Evolutionary conservation across 2,888 invertebrate species (phyloP), one percentile per base, ranked within the genome.

Genomic region (Phania funesta): DNA sequence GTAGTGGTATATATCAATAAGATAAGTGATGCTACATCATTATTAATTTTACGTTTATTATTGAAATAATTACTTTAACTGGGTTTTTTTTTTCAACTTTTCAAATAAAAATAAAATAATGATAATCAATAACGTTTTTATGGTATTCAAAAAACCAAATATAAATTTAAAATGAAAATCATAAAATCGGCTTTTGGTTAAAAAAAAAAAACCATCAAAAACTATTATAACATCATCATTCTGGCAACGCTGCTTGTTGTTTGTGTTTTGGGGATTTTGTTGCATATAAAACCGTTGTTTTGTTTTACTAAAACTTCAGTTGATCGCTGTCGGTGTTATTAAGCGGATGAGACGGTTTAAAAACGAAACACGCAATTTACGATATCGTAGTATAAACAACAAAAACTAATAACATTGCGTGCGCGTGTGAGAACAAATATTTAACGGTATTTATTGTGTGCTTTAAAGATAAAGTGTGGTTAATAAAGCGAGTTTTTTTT

Each of bases 221-320:
- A n/a, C n/a, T n/a, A n/a, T n/a, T n/a, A n/a, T n/a, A n/a, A n/a
- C n/a, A n/a, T n/a, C n/a, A n/a, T n/a, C n/a, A n/a, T 78, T 64
- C 18, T 73, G 64, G 46, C 68, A 60, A 46, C 74, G 64, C 58
- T 74, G 74, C 52, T 41, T 41, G 22, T 29, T 50, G 48, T 56
- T 44, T 64, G 9, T 41, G 70, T 54, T 26, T 79, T 65, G 62
- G 71, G 77, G 71, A 78, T 83, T 84, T 84, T 29, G 83, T 84
- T 81, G 84, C 83, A 83, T 87, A 87, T 87, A 87, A 87, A 87
- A 86, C 83, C 86, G 82, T 85, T 86, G 85, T 81, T 83, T 77
- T 68, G 78, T 83, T 80, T 83, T 80, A 85, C 80, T 83, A 64
- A 77, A 85, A 86, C 85, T 86, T 87, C 86, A 87, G 87, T 87